Percentiles rank a stretch among this genome's conserved stretches.
Evolutionary conservation across 1,140 invertebrate genomes (phyloP).

Genomic region (Cotesia typhae): DNA sequence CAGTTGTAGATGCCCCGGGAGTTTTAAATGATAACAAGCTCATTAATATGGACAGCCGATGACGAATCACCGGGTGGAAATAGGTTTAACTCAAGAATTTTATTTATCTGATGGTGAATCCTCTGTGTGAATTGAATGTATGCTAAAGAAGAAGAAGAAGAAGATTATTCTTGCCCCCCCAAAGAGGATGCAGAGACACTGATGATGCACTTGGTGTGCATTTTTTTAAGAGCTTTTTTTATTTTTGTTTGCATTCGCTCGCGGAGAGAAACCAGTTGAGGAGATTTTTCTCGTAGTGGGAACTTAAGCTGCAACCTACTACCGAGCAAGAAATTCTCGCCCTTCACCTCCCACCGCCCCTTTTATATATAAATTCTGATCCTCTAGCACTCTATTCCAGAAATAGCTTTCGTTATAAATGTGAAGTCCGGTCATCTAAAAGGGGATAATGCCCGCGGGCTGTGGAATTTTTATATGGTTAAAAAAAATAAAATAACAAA

Average conservation of each 20-base stretch:
- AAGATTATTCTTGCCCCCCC: too few relatives aligned
- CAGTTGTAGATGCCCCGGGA: too few relatives aligned
- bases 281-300: constrained; percentile 17
- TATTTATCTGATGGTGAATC: too few relatives aligned
- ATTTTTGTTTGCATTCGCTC: neutral
- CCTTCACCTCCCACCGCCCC: neutral
- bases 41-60: too few relatives aligned
- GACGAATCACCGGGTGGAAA: too few relatives aligned
- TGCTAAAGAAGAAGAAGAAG: too few relatives aligned
- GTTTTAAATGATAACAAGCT: too few relatives aligned
- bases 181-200: neutral
- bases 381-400: constrained; percentile 7
- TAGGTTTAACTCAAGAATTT: too few relatives aligned
- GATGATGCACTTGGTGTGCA: neutral
- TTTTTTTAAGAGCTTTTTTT: neutral
- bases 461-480: constrained; percentile 37
- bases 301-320: neutral
- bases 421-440: constrained; percentile 33
- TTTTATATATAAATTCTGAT: constrained; percentile 2
- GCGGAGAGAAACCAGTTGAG: constrained; percentile 16
- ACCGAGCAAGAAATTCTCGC: neutral
- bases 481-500: neutral
- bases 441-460: constrained; percentile 34
- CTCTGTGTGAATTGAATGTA: too few relatives aligned
- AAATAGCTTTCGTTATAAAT: constrained; percentile 31